Evolutionary conservation across 2,888 invertebrate genomes (phyloP), one percentile per base, ranked within the genome.

Genomic region (Synanthedon tipuliformis): DNA sequence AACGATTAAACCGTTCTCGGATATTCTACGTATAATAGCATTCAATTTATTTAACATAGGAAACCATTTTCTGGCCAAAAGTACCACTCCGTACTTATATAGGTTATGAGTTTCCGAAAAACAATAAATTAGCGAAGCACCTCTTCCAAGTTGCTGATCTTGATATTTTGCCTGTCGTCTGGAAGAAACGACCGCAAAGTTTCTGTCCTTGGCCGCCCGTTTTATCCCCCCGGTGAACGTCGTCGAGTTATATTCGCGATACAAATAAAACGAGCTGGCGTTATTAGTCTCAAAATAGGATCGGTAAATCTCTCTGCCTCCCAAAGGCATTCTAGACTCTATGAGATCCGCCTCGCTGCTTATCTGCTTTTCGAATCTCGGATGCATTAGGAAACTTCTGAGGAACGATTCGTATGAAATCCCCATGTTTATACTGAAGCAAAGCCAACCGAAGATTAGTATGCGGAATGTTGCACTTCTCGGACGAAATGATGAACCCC

Each of bases 391-490:
- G 69, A 86, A 88, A 68, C 77, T 86, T 69, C 88, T 77, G 55
- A 88, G 76, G 65, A 87, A 84, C 60, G 88, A 87, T 69, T 82
- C 86, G 69, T 88, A 88, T 49, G 84, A 81, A 63, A 88, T 86
- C 57, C 78, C 77, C 75, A 88, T 79, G 73, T 85, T 88, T 65
- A 87, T 71, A 59, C 86, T 82, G 66, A 87, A 88, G 65, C 77
- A 78, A 18, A 88, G 75, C 88, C 88, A 88, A 59, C 71, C 66
- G 52, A 87, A 80, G 60, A 88, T 73, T 57, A 88, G 60, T 52
- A 87, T 79, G 56, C 88, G 74, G 58, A 88, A 88, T 48, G 81
- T 74, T 3, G 72, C 66, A 52, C 73, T 78, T 65, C 73, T 81
- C 4, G 88, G 82, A 55, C 78, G 61, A 52, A 88, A 88, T 16